phyloP scores from a whole-genome alignment of 2,797 vertebrate genomes.

The Gastrophryne carolinensis region DNA sequence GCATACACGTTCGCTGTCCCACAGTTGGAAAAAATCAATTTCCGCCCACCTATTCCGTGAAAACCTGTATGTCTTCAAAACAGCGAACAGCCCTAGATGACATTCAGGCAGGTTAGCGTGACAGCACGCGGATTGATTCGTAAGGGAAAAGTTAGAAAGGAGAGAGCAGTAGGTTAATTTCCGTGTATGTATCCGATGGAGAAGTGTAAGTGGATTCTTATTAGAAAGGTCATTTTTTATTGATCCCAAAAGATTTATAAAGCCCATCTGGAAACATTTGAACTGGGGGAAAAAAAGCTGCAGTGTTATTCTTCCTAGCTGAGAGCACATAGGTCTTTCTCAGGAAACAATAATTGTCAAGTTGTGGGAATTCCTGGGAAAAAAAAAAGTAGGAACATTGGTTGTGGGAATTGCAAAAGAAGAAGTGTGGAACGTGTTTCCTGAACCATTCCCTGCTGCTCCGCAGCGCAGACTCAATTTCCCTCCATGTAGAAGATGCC shows the following conservation, averaged over 20 bases:
- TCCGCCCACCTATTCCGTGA: neutral
- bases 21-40: constrained; percentile 50
- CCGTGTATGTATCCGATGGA: constrained; percentile 53
- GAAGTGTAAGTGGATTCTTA: constrained; percentile 16
- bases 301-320: constrained; percentile 49
- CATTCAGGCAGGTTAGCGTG: neutral
- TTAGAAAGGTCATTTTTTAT: constrained; percentile 57
- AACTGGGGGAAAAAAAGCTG: constrained; percentile 30
- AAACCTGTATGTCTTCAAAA: neutral
- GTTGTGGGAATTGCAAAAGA: constrained; percentile 50
- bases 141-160: constrained; percentile 42
- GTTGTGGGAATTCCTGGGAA: constrained; percentile 51
- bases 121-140: constrained; percentile 46
- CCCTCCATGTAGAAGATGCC: neutral
- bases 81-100: neutral
- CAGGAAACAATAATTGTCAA: constrained; percentile 54
- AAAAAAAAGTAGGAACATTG: constrained; percentile 49
- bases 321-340: constrained; percentile 51
- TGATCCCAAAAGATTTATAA: constrained; percentile 51
- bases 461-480: constrained; percentile 10
- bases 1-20: constrained; percentile 71
- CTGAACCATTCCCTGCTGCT: constrained; percentile 36
- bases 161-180: constrained; percentile 45
- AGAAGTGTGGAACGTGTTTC: constrained; percentile 42
- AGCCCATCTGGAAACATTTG: constrained; percentile 52